Evolutionary conservation across 1,140 invertebrate genomes (phyloP).

Genomic region (Maniola jurtina): DNA sequence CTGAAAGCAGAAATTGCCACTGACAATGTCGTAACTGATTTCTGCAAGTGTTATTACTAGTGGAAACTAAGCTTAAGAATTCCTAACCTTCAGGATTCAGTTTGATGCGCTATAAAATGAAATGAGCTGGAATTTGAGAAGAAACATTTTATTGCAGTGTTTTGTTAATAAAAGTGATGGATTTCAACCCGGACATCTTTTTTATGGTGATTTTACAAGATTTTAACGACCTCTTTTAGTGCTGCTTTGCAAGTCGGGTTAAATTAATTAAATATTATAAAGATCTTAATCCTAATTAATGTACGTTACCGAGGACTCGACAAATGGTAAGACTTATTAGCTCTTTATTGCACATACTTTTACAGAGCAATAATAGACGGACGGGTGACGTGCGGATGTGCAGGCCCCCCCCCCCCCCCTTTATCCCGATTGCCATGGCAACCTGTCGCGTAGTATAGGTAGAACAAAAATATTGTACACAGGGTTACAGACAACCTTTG

Average conservation of each 20-base stretch:
- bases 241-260: not conserved
- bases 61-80: not conserved
- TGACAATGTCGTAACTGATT: no score
- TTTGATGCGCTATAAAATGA: conserved; percentile 8
- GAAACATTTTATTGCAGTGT: conserved; percentile 13
- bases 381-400: no score
- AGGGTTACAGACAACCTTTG: no score
- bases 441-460: no score
- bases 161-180: conserved; percentile 9
- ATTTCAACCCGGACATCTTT: not conserved
- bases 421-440: no score
- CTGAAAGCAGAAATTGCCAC: no score
- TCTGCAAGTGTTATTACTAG: not conserved
- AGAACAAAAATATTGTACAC: no score
- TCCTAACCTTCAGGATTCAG: not conserved
- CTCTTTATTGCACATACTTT: no score
- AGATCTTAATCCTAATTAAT: no score
- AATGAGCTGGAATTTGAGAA: conserved; percentile 12
- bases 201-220: not conserved
- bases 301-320: no score
- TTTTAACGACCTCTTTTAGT: not conserved
- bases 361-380: no score
- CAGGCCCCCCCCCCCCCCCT: not conserved
- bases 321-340: no score
- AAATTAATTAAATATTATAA: not conserved